A percentile compares a stretch with the other conserved stretches of the same genome.
These are phyloP conservation scores for Drosophila littoralis DNA, from an alignment of 1,140 invertebrate genomes.

Conservation along the genomic window DNA sequence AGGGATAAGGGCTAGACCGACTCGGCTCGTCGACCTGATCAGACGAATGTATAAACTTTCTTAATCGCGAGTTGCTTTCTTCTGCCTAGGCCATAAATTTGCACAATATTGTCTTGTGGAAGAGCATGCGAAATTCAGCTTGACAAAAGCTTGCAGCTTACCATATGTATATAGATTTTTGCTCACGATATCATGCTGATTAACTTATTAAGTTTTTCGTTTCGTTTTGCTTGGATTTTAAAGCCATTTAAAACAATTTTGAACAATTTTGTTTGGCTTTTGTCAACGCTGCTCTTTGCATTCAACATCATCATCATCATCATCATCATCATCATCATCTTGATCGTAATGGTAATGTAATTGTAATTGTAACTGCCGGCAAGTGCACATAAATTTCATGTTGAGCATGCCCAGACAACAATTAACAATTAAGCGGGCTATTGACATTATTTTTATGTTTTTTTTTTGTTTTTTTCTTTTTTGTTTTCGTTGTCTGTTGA, in stretches of 20 bases:
- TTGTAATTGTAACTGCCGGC: slow-evolving; percentile 25
- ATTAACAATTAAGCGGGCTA: slow-evolving; percentile 38
- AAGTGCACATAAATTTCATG: slow-evolving; percentile 23
- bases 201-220: slow-evolving; percentile 24
- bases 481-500: background rate
- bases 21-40: no score
- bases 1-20: no score
- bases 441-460: slow-evolving; percentile 25
- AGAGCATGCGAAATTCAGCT: slow-evolving; percentile 31
- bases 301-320: slow-evolving; percentile 11
- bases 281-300: slow-evolving; percentile 24
- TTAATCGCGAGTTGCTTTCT: no score
- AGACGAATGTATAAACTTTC: no score
- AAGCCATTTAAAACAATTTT: slow-evolving; percentile 38
- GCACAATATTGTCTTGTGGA: background rate
- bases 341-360: slow-evolving; percentile 20
- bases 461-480: background rate
- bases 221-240: slow-evolving; percentile 6
- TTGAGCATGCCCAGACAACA: slow-evolving; percentile 21
- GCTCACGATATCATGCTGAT: slow-evolving; percentile 17
- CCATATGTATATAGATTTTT: background rate
- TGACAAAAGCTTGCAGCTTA: background rate
- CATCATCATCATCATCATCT: slow-evolving; percentile 18
- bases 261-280: slow-evolving; percentile 15
- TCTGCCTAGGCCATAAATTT: no score